A percentile compares a stretch with the other conserved stretches of the same genome.
phyloP scores from a whole-genome alignment of 2,797 vertebrate genomes.

The Gymnothorax javanicus region DNA sequence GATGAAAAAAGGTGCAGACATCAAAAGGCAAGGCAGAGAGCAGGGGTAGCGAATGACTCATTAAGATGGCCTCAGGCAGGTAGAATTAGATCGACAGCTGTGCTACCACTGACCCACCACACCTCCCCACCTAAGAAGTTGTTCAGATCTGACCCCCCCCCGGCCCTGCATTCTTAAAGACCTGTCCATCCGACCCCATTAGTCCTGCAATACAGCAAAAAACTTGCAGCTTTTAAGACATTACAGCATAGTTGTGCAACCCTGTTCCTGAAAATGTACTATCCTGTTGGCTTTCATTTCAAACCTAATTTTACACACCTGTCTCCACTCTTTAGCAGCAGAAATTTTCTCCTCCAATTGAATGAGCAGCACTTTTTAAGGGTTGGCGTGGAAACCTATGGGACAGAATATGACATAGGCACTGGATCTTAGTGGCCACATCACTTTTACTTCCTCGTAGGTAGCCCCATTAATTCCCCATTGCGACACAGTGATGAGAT shows the following conservation, averaged over 20 bases:
- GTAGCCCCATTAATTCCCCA: too few relatives aligned
- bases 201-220: constrained; percentile 5
- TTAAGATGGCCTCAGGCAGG: constrained; percentile 5
- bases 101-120: constrained; percentile 34
- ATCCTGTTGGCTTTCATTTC: not conserved
- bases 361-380: too few relatives aligned
- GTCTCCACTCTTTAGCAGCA: too few relatives aligned
- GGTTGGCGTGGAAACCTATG: too few relatives aligned
- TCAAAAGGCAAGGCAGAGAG: constrained; percentile 11
- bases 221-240: not conserved
- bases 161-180: not conserved
- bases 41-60: too few relatives aligned
- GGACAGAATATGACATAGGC: too few relatives aligned
- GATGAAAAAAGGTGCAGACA: constrained; percentile 37
- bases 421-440: too few relatives aligned
- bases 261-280: too few relatives aligned
- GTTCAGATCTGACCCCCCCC: not conserved
- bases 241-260: not conserved
- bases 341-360: too few relatives aligned
- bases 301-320: not conserved
- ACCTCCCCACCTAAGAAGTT: constrained; percentile 44
- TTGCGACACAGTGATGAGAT: too few relatives aligned
- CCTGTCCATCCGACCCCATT: not conserved
- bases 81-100: constrained; percentile 21
- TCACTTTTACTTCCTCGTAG: too few relatives aligned